Evolutionary conservation across 2,113 vertebrate species (phyloP), one percentile per base, ranked within the genome.

Genomic region (Myrmecophaga tridactyla): DNA sequence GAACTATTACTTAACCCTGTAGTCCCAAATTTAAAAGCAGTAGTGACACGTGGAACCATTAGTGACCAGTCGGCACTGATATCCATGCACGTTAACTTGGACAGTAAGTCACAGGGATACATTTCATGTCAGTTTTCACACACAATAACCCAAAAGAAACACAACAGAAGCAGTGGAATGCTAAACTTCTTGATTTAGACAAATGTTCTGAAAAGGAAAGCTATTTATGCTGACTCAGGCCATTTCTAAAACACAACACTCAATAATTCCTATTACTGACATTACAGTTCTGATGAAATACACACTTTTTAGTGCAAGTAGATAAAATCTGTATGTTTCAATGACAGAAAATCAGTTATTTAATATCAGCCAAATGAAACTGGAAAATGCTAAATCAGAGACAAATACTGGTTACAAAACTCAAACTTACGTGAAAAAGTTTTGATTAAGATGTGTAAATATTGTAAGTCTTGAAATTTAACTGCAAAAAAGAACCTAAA

Each of bases 31-130:
- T n/a, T n/a, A 25, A 51, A 21, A 25, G 7, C 10, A 69, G 3
- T 15, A 36, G 8, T 2, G 14, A 4, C 27, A 39, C 0, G 0
- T 5, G 36, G 2, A 69, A 21, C 51, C 0, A 27, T 20, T 13
- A 82, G 69, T 20, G 7, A 10, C 3, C 18, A 1, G 31, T n/a
- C 2, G 12, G 3, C 34, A 20, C 1, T 3, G 29, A 7, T 3
- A 27, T 1, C n/a, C 17, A 39, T 7, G 14, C 0, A 5, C 29
- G 29, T 76, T 62, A 31, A 43, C 5, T n/a, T 3, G 0, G 20
- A 53, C 21, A 20, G 8, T 10, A 20, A 23, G 13, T 3, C 17
- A 13, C 6, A 36, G 13, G 12, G 2, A 8, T 29, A 13, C 7
- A 77, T 36, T 56, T 70, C 25, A 2, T 34, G 31, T 0, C 3